Evolutionary conservation across 2,113 vertebrate genomes (phyloP), one percentile per base, ranked within the genome.

Genomic region (Arothron firmamentum): DNA sequence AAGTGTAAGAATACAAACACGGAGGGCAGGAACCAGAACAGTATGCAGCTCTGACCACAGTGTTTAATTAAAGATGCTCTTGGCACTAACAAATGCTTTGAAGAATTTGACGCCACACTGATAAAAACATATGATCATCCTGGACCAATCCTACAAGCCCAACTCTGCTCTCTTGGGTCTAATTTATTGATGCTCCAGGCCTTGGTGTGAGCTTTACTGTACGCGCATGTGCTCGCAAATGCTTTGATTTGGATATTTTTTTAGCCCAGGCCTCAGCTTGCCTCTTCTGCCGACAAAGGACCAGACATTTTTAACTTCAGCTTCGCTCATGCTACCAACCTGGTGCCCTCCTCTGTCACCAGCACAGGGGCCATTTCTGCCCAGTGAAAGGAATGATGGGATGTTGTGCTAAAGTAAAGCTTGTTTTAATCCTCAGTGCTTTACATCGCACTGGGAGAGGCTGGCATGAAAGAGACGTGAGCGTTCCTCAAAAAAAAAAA

Each of bases 181-280:
- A 79, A 88, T 90, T 82, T 89, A 88, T 85, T 84, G 79, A 89
- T 83, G 84, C 58, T 38, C 59, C 60, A 57, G 67, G 70, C 67
- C 61, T 74, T 71, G 0, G 64, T 60, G 77, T 72, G 59, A 78
- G 77, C 77, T 77, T 74, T 76, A 81, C 71, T 72, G 56, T 80
- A 74, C 58, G 28, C 11, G 70, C 70, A 62, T 81, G 80, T 66
- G 71, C 72, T 82, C 67, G 71, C 74, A 59, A 85, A 81, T 60
- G 74, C 72, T 70, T 75, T 85, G 75, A 87, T 87, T 84, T 68
- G 72, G 77, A 54, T 69, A 56, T 81, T 60, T 86, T 79, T 59
- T 73, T 18, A 62, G 50, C 61, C 43, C 50, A 51, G 25, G 65
- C 59, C 67, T 79, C 76, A 75, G 68, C 60, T 1, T 60, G 52